Percentiles rank a stretch among this genome's conserved stretches.
Evolutionary conservation across 2,113 vertebrate genomes (phyloP).

Genomic region (Romanogobio albipinnatus): DNA sequence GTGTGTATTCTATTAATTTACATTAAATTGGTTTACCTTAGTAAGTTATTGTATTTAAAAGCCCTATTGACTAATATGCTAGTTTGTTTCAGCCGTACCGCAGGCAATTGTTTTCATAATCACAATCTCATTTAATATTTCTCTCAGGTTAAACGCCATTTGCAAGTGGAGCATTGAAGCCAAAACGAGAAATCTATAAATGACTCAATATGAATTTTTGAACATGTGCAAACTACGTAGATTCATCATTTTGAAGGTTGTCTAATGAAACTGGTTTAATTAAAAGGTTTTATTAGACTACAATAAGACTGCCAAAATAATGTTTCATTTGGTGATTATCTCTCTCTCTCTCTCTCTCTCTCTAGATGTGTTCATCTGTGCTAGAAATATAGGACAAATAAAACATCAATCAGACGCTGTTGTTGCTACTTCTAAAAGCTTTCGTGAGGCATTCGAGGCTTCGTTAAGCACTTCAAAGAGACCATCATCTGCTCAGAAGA

Average conservation of each 20-base stretch:
- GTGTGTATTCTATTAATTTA: constrained; percentile 66
- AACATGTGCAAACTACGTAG: constrained; percentile 63
- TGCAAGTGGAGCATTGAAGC: constrained; percentile 71
- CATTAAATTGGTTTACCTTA: constrained; percentile 59
- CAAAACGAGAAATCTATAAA: constrained; percentile 72
- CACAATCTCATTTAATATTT: constrained; percentile 69
- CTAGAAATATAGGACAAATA: constrained; percentile 45
- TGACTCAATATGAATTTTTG: constrained; percentile 72
- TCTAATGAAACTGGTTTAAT: constrained; percentile 72
- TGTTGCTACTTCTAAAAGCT: constrained; percentile 27
- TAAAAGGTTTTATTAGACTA: constrained; percentile 68
- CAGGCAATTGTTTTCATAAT: constrained; percentile 70
- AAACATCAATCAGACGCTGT: constrained; percentile 35
- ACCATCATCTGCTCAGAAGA: constrained; percentile 38
- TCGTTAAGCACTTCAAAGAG: constrained; percentile 41
- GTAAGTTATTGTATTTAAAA: constrained; percentile 63
- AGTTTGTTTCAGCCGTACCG: constrained; percentile 61
- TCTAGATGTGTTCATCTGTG: constrained; percentile 23
- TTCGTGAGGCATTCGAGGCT: constrained; percentile 30
- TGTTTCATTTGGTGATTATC: background rate
- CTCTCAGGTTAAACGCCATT: constrained; percentile 69
- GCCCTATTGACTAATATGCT: constrained; percentile 64
- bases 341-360: background rate
- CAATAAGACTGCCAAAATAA: constrained; percentile 42
- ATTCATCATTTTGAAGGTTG: constrained; percentile 70